Evolutionary conservation across 2,888 invertebrate species (phyloP).

Genomic region (Poecilobothrus nobilitatus): DNA sequence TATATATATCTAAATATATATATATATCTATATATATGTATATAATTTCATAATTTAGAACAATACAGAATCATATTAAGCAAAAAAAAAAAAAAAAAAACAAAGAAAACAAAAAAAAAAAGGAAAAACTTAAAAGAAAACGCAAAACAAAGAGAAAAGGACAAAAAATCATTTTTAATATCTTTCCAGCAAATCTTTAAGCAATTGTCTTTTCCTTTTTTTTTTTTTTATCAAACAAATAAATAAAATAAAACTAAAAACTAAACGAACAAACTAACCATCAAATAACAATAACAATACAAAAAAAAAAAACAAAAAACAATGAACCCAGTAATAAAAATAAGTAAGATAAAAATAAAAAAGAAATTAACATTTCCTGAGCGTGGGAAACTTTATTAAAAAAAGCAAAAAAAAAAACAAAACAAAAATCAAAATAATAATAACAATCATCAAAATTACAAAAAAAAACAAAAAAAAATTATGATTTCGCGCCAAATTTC

Average conservation of each 20-base stretch:
- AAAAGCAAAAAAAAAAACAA: neutral
- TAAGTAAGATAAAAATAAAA: neutral
- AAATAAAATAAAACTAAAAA: neutral
- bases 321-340: neutral
- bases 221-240: no score
- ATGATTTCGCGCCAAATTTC: conserved; percentile 1
- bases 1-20: no score
- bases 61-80: neutral
- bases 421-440: no score
- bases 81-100: no score
- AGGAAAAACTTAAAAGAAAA: no score
- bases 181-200: no score
- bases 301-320: neutral
- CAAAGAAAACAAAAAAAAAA: no score
- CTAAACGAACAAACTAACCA: neutral
- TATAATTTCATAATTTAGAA: neutral
- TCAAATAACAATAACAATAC: neutral
- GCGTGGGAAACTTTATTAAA: conserved; percentile 1
- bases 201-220: no score
- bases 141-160: no score
- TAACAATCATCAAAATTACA: no score
- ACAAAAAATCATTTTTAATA: no score
- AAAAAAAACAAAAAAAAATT: neutral
- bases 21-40: no score
- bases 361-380: neutral